These are phyloP conservation scores for Drosophila cyrtoloma DNA, from an alignment of 2,888 invertebrate genomes.

Conservation along the genomic window DNA sequence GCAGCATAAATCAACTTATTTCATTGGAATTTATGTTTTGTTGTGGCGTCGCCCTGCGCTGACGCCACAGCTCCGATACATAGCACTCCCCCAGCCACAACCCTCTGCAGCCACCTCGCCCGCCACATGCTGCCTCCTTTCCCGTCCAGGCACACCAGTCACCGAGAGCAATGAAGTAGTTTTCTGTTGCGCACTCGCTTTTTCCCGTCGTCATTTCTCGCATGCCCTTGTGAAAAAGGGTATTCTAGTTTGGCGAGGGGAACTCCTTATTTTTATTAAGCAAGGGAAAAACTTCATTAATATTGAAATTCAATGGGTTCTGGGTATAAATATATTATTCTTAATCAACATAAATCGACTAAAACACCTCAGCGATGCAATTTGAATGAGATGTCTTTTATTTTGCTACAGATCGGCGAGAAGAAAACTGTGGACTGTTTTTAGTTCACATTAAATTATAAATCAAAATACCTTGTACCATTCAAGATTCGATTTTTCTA, in stretches of 20 bases:
- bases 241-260: neutral
- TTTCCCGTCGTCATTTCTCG: neutral
- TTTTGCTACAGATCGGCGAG: no score
- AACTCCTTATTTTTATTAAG: neutral
- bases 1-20: conserved; percentile 81
- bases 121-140: neutral
- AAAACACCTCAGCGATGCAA: no score
- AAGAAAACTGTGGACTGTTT: neutral
- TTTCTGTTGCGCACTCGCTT: conserved; percentile 4
- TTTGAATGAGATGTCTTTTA: no score
- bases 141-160: neutral
- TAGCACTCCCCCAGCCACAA: neutral
- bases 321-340: no score
- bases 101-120: neutral
- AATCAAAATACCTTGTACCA: neutral
- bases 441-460: neutral
- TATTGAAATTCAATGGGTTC: no score
- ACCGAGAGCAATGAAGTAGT: conserved; percentile 34
- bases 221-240: neutral
- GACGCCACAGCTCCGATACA: conserved; percentile 43
- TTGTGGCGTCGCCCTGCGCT: conserved; percentile 63
- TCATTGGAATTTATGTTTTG: conserved; percentile 82
- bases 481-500: no score
- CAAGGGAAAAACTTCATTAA: neutral
- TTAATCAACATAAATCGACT: no score